These are phyloP conservation scores for Heliconius melpomene DNA, from an alignment of 1,140 invertebrate species.

Conservation along the genomic window DNA sequence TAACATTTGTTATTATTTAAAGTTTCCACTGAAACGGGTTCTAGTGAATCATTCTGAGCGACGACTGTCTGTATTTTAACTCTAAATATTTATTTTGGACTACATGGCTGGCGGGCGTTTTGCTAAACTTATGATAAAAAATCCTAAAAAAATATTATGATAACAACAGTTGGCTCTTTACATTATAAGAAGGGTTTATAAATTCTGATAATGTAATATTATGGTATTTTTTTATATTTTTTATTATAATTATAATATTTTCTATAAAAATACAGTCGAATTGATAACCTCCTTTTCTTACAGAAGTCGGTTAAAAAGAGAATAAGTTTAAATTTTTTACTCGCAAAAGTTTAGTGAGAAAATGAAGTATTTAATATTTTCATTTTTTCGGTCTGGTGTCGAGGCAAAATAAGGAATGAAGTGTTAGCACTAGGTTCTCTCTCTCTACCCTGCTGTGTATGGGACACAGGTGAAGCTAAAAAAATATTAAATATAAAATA, in stretches of 20 bases:
- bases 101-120: conserved; percentile 7
- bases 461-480: too few species aligned
- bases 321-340: too few species aligned
- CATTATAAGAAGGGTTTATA: neutral
- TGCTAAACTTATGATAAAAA: conserved; percentile 1
- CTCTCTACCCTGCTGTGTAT: too few species aligned
- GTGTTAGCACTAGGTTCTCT: too few species aligned
- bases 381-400: too few species aligned
- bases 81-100: conserved; percentile 26
- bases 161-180: neutral
- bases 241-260: neutral
- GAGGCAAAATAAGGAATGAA: too few species aligned
- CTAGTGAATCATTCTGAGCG: neutral
- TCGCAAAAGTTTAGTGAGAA: too few species aligned
- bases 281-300: too few species aligned
- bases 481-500: too few species aligned
- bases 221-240: neutral
- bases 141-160: neutral
- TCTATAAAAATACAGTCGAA: too few species aligned
- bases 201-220: neutral
- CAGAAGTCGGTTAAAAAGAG: too few species aligned
- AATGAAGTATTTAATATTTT: too few species aligned
- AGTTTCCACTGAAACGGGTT: conserved; percentile 3
- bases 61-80: conserved; percentile 13
- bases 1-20: neutral